phyloP scores from a whole-genome alignment of 2,797 vertebrate genomes.

The Propithecus perrieri region DNA sequence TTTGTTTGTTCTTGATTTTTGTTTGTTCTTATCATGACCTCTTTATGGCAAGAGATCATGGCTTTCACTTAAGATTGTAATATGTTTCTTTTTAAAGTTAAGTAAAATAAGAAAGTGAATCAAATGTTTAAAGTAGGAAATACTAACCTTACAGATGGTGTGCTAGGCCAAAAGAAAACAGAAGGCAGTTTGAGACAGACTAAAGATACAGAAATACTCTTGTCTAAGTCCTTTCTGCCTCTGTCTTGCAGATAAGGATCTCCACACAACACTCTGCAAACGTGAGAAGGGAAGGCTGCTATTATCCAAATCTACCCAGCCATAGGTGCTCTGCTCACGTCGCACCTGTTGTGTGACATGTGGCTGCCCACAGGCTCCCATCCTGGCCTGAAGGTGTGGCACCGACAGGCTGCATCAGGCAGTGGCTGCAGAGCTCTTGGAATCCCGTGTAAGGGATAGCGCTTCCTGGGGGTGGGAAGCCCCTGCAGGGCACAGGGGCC shows the following conservation, averaged over 20 bases:
- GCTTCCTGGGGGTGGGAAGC: background rate
- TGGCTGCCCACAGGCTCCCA: accelerated
- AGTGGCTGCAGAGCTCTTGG: accelerated
- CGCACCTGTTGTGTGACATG: accelerated
- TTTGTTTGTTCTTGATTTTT: no score
- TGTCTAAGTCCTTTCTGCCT: background rate
- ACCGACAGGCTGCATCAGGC: no score
- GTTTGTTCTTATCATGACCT: background rate
- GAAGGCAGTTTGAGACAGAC: background rate
- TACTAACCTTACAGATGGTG: background rate
- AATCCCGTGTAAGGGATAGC: accelerated
- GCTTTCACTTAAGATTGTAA: background rate
- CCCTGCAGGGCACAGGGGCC: accelerated
- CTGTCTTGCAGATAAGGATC: background rate
- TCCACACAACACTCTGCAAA: background rate
- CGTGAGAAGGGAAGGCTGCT: accelerated
- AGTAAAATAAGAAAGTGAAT: background rate
- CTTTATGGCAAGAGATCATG: background rate
- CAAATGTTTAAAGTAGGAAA: background rate
- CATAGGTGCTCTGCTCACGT: background rate
- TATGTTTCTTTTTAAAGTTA: background rate
- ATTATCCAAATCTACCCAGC: background rate
- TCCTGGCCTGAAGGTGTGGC: background rate
- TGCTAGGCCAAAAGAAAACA: background rate
- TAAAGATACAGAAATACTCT: background rate